Conservation (phyloP, 2,797 vertebrate genomes). For the Thalassophryne amazonica region DNA sequence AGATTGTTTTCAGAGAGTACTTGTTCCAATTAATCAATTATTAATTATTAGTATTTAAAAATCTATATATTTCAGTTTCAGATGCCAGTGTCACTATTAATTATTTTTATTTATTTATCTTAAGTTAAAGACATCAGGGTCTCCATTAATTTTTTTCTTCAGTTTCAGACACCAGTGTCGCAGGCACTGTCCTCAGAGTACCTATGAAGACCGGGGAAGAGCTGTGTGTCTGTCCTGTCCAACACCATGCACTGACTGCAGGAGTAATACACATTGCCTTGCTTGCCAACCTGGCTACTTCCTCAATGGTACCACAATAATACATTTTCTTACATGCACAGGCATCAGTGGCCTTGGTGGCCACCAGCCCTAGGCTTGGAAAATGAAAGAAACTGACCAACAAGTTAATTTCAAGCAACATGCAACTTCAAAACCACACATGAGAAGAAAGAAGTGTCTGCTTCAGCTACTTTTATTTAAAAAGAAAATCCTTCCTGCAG, state of each 20-base stretch:
- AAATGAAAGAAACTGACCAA: too few relatives aligned
- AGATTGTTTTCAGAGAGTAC: too few relatives aligned
- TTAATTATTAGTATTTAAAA: neutral
- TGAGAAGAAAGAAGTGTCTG: too few relatives aligned
- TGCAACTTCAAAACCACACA: too few relatives aligned
- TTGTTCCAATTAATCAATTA: neutral
- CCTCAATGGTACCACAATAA: constrained; percentile 75
- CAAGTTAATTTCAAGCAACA: too few relatives aligned
- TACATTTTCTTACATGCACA: too few relatives aligned
- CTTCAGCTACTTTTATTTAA: too few relatives aligned
- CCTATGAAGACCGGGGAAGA: constrained; percentile 69
- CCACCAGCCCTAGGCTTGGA: too few relatives aligned
- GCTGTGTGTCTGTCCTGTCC: constrained; percentile 74
- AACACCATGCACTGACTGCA: constrained; percentile 76
- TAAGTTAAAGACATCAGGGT: too few relatives aligned
- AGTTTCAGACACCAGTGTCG: constrained; percentile 82
- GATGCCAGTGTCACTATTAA: neutral
- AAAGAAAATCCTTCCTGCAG: too few relatives aligned
- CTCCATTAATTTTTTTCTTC: constrained; percentile 16
- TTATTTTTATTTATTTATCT: neutral
- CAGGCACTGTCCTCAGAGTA: constrained; percentile 78
- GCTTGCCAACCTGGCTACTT: constrained; percentile 77
- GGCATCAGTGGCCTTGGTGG: too few relatives aligned
- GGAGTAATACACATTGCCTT: constrained; percentile 69
- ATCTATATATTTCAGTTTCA: too few relatives aligned